Evolutionary conservation across 2,113 vertebrate species (phyloP).

Genomic region (Steatornis caripensis): DNA sequence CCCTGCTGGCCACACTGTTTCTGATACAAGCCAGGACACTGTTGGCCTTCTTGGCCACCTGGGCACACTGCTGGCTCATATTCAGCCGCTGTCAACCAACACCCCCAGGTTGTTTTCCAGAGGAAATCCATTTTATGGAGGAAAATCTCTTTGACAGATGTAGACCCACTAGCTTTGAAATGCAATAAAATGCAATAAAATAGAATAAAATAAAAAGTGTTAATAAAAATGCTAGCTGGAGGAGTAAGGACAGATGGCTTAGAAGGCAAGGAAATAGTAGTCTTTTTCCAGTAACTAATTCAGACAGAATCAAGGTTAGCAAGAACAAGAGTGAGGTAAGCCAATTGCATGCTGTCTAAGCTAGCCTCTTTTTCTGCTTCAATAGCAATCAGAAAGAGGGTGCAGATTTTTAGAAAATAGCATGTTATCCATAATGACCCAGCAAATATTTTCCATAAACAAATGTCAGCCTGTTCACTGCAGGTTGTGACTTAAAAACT

Average conservation of each 20-base stretch:
- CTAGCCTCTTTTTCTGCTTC: not conserved
- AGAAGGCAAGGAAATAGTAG: not conserved
- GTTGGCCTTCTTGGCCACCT: no score
- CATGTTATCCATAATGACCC: not conserved
- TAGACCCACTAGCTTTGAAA: not conserved
- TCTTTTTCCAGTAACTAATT: not conserved
- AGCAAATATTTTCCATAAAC: not conserved
- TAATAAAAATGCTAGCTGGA: constrained; percentile 1
- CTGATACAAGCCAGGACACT: no score
- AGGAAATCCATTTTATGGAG: no score
- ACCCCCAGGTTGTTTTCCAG: no score
- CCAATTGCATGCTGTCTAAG: not conserved
- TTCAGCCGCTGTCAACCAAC: no score
- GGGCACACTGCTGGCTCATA: no score
- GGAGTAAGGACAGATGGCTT: not conserved
- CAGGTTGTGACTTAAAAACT: not conserved
- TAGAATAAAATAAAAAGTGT: not conserved
- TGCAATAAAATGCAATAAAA: not conserved
- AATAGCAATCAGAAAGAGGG: not conserved
- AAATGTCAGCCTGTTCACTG: not conserved
- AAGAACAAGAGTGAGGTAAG: not conserved
- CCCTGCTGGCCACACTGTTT: not conserved
- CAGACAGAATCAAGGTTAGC: not conserved
- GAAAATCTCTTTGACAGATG: not conserved
- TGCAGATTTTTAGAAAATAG: not conserved